Evolutionary conservation across 2,113 vertebrate species (phyloP).

Genomic region (Apteryx owenii): DNA sequence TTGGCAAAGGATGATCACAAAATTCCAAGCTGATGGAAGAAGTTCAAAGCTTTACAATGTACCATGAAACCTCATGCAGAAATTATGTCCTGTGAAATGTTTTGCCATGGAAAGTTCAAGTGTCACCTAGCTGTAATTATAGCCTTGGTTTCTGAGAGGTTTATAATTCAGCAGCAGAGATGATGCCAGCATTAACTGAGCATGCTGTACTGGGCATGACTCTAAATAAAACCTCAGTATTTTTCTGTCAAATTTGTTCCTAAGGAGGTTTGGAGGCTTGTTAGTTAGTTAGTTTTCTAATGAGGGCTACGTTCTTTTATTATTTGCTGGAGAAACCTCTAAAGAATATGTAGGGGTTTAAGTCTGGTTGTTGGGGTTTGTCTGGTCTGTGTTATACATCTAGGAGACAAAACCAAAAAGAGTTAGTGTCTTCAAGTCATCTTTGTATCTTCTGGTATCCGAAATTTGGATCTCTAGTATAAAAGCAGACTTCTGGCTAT

Average conservation of each 20-base stretch:
- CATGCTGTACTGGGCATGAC: background rate
- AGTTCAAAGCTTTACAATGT: background rate
- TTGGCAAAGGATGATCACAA: background rate
- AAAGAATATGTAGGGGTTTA: background rate
- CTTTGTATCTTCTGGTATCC: background rate
- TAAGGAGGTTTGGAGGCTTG: background rate
- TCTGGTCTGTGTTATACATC: background rate
- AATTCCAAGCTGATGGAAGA: background rate
- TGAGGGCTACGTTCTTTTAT: background rate
- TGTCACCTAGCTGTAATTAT: slow-evolving; percentile 54
- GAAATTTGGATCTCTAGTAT: background rate
- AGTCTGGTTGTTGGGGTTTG: background rate
- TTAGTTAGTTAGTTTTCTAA: background rate
- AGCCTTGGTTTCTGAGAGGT: slow-evolving; percentile 54
- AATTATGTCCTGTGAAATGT: slow-evolving; percentile 42
- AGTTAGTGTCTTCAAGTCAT: background rate
- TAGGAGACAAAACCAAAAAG: background rate
- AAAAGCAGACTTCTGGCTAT: background rate
- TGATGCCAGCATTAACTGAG: background rate
- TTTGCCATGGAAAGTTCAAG: slow-evolving; percentile 50
- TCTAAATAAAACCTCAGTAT: background rate
- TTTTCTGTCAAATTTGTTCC: background rate
- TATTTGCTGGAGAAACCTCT: background rate
- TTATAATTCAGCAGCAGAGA: slow-evolving; percentile 53
- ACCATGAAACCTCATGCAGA: background rate